These are phyloP conservation scores for Platysternon megacephalum DNA, from an alignment of 2,113 vertebrate species.

Conservation along the genomic window DNA sequence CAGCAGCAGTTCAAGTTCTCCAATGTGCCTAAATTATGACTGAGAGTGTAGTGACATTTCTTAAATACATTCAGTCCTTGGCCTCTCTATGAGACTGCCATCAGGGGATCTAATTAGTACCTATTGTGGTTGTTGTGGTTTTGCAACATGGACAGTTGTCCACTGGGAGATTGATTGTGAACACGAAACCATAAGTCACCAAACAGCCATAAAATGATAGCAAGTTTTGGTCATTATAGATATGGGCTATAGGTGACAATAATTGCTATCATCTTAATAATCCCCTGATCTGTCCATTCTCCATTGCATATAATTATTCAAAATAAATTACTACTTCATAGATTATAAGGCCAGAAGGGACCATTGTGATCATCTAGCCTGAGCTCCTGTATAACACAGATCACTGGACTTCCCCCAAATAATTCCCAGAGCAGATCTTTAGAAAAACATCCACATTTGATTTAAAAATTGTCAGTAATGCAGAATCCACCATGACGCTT, in stretches of 20 bases:
- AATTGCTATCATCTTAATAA: background rate
- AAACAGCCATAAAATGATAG: background rate
- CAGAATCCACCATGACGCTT: background rate
- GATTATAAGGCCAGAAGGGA: background rate
- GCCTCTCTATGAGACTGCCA: background rate
- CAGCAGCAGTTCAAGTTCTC: background rate
- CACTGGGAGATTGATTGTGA: background rate
- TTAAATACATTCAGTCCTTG: background rate
- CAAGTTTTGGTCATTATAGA: background rate
- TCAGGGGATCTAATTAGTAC: background rate
- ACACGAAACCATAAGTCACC: background rate
- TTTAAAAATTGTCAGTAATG: background rate
- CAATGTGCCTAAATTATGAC: background rate
- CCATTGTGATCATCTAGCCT: background rate
- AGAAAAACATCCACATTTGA: background rate
- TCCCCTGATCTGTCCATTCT: background rate
- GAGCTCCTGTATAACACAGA: background rate
- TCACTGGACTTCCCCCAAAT: background rate
- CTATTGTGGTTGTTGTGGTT: background rate
- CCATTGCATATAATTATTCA: background rate
- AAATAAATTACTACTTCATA: background rate
- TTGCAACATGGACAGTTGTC: background rate
- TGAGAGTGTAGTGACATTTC: background rate
- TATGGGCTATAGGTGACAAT: background rate
- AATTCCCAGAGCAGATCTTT: background rate